phyloP scores from a whole-genome alignment of 2,797 vertebrate genomes.

The Coregonus ussuriensis region DNA sequence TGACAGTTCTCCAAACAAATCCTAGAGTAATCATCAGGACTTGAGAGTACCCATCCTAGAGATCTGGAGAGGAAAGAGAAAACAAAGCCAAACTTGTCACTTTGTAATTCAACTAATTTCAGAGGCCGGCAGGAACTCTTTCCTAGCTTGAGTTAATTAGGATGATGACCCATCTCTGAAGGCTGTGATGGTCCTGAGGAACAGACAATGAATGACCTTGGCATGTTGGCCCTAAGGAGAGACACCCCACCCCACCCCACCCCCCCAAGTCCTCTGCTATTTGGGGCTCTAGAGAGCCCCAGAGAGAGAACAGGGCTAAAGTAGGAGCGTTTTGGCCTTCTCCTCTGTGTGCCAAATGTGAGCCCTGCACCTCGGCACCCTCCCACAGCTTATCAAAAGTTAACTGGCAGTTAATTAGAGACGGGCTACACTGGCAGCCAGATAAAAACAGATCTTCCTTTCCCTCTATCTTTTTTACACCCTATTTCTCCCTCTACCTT shows the following conservation, averaged over 20 bases:
- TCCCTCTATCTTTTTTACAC: constrained; percentile 11
- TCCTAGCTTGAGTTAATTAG: constrained; percentile 35
- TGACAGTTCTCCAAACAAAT: constrained; percentile 44
- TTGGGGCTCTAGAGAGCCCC: constrained; percentile 1
- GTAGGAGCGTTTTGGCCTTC: constrained; percentile 16
- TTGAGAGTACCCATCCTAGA: constrained; percentile 35
- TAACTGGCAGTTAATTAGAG: constrained; percentile 74
- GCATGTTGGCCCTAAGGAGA: constrained; percentile 40
- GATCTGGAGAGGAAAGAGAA: constrained; percentile 1
- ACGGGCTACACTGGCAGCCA: constrained; percentile 41
- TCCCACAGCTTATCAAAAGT: constrained; percentile 57
- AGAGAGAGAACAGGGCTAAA: constrained; percentile 58
- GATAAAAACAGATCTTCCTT: constrained; percentile 64
- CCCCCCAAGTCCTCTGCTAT: constrained; percentile 24
- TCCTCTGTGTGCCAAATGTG: constrained; percentile 34
- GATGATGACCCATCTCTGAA: constrained; percentile 35
- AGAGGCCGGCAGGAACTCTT: constrained; percentile 11
- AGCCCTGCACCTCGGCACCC: constrained; percentile 22
- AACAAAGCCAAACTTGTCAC: background rate
- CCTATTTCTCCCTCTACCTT: constrained; percentile 8
- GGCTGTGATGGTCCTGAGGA: constrained; percentile 32
- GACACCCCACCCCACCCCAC: constrained; percentile 27
- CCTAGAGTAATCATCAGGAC: constrained; percentile 21
- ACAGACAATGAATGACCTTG: constrained; percentile 56
- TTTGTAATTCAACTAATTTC: background rate